Evolutionary conservation across 2,113 vertebrate genomes (phyloP).

Genomic region (Blennius ocellaris): DNA sequence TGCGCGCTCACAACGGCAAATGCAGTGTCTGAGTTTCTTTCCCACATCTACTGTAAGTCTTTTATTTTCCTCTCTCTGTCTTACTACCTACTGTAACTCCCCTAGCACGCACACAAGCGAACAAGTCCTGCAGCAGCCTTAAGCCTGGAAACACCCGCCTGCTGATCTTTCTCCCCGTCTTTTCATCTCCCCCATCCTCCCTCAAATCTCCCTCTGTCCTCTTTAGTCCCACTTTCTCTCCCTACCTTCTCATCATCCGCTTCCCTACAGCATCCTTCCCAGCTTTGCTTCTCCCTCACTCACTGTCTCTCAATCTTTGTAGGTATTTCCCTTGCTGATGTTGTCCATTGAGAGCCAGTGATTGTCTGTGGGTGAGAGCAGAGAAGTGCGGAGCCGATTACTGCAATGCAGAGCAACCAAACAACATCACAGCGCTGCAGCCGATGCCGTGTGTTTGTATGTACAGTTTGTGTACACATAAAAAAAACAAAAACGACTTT

Average conservation of each 20-base stretch:
- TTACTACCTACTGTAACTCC: slow-evolving; percentile 34
- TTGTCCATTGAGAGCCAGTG: slow-evolving; percentile 71
- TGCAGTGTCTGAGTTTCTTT: slow-evolving; percentile 11
- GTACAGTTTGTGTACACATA: slow-evolving; percentile 64
- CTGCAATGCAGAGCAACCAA: slow-evolving; percentile 79
- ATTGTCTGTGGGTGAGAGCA: slow-evolving; percentile 74
- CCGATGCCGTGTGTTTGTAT: slow-evolving; percentile 44
- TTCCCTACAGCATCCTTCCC: slow-evolving; percentile 30
- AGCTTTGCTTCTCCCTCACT: not conserved
- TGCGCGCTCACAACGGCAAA: slow-evolving; percentile 9
- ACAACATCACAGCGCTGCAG: slow-evolving; percentile 57
- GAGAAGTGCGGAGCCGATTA: slow-evolving; percentile 68
- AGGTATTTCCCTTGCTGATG: slow-evolving; percentile 74
- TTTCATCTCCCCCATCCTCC: slow-evolving; percentile 63
- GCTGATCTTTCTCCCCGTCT: slow-evolving; percentile 62
- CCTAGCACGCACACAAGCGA: slow-evolving; percentile 44
- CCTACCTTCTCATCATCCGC: slow-evolving; percentile 59
- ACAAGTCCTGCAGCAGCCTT: slow-evolving; percentile 65
- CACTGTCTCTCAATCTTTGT: slow-evolving; percentile 26
- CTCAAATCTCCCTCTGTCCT: slow-evolving; percentile 67
- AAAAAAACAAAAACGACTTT: slow-evolving; percentile 39
- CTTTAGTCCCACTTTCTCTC: slow-evolving; percentile 55
- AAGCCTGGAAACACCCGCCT: slow-evolving; percentile 67
- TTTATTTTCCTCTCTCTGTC: slow-evolving; percentile 9
- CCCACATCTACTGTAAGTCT: slow-evolving; percentile 22